A percentile compares a stretch with the other conserved stretches of the same genome.
phyloP scores from a whole-genome alignment of 2,113 vertebrate species.

The Carassius carassius region DNA sequence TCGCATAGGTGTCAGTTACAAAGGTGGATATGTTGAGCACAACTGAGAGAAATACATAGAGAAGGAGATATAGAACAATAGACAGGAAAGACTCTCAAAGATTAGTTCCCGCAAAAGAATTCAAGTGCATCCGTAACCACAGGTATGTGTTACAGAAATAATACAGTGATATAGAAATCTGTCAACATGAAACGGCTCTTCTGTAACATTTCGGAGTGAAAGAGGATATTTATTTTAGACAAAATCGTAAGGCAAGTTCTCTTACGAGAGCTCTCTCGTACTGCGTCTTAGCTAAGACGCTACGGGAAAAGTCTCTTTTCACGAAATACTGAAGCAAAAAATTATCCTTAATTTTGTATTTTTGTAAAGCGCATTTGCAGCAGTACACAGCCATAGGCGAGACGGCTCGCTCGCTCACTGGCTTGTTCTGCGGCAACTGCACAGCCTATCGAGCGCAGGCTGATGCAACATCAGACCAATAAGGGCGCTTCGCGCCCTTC shows the following conservation, averaged over 20 bases:
- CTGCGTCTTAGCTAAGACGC: no score
- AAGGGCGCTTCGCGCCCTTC: no score
- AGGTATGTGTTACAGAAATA: background rate
- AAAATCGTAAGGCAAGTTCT: background rate
- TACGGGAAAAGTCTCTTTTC: no score
- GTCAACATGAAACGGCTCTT: background rate
- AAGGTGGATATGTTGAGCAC: conserved; percentile 77
- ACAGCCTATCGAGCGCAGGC: no score
- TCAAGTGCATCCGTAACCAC: background rate
- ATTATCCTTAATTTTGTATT: no score
- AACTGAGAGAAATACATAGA: conserved; percentile 67
- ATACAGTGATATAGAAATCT: background rate
- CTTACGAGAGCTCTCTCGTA: no score
- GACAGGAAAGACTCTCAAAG: conserved; percentile 52
- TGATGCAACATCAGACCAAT: no score
- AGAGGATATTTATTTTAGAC: background rate
- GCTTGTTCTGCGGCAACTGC: no score
- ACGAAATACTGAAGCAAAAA: no score
- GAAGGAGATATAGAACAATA: conserved; percentile 54
- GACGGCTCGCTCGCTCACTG: no score
- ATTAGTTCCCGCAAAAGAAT: conserved; percentile 36
- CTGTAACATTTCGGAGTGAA: background rate
- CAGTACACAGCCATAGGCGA: no score
- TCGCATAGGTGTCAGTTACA: conserved; percentile 78
- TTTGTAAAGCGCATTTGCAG: no score